These are phyloP conservation scores for Rhabdophis nuchalis DNA, from an alignment of 2,797 vertebrate genomes.

Conservation along the genomic window DNA sequence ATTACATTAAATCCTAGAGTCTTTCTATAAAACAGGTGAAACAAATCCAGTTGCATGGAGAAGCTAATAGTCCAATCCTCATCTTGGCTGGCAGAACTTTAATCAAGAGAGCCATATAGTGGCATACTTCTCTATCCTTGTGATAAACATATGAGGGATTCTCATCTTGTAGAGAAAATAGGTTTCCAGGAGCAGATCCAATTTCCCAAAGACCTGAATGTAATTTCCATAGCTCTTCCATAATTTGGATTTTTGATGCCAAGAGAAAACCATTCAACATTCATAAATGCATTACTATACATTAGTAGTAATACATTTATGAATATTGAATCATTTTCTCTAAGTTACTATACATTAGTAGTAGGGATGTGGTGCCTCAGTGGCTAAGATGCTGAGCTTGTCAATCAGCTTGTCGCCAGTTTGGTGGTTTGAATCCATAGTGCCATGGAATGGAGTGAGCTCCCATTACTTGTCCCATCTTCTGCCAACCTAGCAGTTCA, in stretches of 20 bases:
- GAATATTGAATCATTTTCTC: too few species aligned
- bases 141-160: neutral
- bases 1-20: neutral
- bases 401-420: too few species aligned
- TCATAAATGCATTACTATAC: neutral
- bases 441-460: too few species aligned
- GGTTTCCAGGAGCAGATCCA: neutral
- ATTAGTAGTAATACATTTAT: neutral
- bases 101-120: neutral
- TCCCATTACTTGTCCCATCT: too few species aligned
- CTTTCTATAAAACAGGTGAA: neutral
- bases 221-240: neutral
- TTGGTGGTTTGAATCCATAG: too few species aligned
- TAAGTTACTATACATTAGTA: too few species aligned
- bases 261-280: neutral
- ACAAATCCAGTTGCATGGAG: neutral
- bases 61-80: neutral
- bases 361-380: too few species aligned
- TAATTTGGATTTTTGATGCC: neutral
- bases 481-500: too few species aligned
- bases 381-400: too few species aligned
- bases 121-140: neutral
- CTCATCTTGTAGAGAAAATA: neutral
- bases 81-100: neutral
- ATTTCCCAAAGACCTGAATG: neutral